Evolutionary conservation across 2,888 invertebrate genomes (phyloP), one percentile per base, ranked within the genome.

Genomic region (Volucella zonaria): DNA sequence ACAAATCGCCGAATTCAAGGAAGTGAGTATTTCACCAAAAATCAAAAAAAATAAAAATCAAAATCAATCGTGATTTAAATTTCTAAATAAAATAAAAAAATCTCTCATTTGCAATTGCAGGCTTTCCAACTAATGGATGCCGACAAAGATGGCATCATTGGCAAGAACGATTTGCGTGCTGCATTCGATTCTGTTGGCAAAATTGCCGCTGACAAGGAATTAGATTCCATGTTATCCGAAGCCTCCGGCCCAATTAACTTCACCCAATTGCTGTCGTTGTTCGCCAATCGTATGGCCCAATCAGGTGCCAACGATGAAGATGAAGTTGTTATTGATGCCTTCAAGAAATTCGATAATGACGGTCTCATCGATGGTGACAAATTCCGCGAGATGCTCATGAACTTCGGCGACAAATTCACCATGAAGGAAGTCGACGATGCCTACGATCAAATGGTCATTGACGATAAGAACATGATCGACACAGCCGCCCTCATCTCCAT

Each of bases 1-100:
- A 93, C 97, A 98, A 94, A 97, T 98, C 91, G 97, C 97, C 90
- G 98, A 98, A 93, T 98, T 98, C 95, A 98, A 98, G 93, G 97
- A 97, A 94, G 96, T 96, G 90, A 93, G 91, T 89, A 87, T 12
- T 66, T 47, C 49, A 78, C 18, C n/a, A 10, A 31, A 71, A 51
- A 45, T 52, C 40, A 31, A 40, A 8, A n/a, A 2, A 38, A 9
- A 1, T 40, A 42, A 51, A 40, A 11, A 15, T 23, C 1, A 18
- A 18, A 18, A 18, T 18, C 1, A 18, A 18, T 18, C 6, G 31
- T 6, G 31, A 31, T 43, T 61, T 18, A 47, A 23, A 54, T 23
- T 18, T 18, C 62, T 62, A 15, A 59, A 45, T 31, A n/a, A 2
- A n/a, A n/a, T n/a, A n/a, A n/a, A n/a, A n/a, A 31, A 3, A 3